These are phyloP conservation scores for Mastomys natalensis DNA, from an alignment of 2,113 vertebrate genomes.

Conservation along the genomic window DNA sequence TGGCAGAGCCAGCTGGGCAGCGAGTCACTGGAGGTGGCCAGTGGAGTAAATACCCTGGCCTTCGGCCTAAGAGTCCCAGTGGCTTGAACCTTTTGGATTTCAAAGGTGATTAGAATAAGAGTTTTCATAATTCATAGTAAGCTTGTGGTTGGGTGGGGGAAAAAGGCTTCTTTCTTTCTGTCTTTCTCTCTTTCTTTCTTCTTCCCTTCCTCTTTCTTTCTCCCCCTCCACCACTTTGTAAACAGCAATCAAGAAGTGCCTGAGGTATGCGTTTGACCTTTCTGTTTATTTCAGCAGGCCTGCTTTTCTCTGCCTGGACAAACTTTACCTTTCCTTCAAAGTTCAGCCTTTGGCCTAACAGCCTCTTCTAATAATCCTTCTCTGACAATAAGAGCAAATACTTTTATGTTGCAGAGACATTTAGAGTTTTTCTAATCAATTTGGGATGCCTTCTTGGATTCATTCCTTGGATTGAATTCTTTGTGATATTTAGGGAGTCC, in stretches of 20 bases:
- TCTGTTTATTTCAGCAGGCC: conserved; percentile 46
- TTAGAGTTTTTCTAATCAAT: conserved; percentile 32
- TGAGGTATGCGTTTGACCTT: conserved; percentile 67
- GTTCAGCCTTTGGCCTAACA: conserved; percentile 52
- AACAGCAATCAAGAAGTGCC: conserved; percentile 51
- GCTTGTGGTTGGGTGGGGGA: neutral
- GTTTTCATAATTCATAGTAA: neutral
- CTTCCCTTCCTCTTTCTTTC: too few species aligned
- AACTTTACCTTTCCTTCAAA: conserved; percentile 62
- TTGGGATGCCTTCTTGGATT: conserved; percentile 27
- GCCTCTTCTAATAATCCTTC: conserved; percentile 38
- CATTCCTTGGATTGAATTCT: conserved; percentile 39
- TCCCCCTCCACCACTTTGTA: neutral
- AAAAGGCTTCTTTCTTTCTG: neutral
- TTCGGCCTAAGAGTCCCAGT: neutral
- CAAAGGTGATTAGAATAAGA: neutral
- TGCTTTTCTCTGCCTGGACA: conserved; percentile 58
- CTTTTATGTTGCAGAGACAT: conserved; percentile 47
- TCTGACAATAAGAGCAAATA: conserved; percentile 52
- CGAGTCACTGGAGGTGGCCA: neutral
- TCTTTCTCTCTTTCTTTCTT: too few species aligned
- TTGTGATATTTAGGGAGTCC: neutral
- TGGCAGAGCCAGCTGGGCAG: neutral
- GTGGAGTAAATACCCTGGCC: neutral
- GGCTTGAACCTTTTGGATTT: neutral